Evolutionary conservation across 2,797 vertebrate species (phyloP).

Genomic region (Cetoscarus ocellatus): DNA sequence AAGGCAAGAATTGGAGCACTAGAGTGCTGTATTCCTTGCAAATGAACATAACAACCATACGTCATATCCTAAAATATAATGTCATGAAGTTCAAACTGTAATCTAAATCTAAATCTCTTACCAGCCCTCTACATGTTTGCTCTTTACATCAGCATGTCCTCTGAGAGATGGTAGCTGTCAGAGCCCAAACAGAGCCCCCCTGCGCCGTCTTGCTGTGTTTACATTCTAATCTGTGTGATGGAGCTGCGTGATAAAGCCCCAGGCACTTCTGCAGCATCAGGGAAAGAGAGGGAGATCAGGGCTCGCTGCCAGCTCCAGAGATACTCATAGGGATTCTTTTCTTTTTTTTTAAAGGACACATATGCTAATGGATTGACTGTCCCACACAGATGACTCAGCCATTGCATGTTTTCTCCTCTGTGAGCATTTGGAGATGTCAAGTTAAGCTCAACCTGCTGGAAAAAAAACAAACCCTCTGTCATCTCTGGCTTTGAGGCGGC

Average conservation of each 20-base stretch:
- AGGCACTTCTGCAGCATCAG: slow-evolving; percentile 65
- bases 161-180: slow-evolving; percentile 39
- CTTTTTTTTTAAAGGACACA: slow-evolving; percentile 50
- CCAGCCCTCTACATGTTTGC: slow-evolving; percentile 32
- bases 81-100: neutral
- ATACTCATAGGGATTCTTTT: slow-evolving; percentile 23
- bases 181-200: slow-evolving; percentile 49
- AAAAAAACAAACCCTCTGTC: slow-evolving; percentile 43
- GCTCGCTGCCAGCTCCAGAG: slow-evolving; percentile 61
- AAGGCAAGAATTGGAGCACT: neutral
- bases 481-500: slow-evolving; percentile 42
- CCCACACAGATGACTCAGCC: slow-evolving; percentile 34
- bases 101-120: slow-evolving; percentile 30
- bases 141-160: slow-evolving; percentile 55
- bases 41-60: slow-evolving; percentile 6
- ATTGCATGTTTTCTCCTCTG: slow-evolving; percentile 30
- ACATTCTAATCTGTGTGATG: slow-evolving; percentile 79
- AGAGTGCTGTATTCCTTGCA: neutral
- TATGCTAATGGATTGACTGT: slow-evolving; percentile 57
- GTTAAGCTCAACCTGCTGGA: slow-evolving; percentile 28
- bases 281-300: slow-evolving; percentile 36
- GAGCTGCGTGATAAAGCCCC: slow-evolving; percentile 66
- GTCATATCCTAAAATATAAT: neutral
- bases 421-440: slow-evolving; percentile 36
- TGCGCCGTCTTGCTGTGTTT: slow-evolving; percentile 65